Evolutionary conservation across 2,113 vertebrate genomes (phyloP), one percentile per base, ranked within the genome.

Genomic region (Edolisoma coerulescens): DNA sequence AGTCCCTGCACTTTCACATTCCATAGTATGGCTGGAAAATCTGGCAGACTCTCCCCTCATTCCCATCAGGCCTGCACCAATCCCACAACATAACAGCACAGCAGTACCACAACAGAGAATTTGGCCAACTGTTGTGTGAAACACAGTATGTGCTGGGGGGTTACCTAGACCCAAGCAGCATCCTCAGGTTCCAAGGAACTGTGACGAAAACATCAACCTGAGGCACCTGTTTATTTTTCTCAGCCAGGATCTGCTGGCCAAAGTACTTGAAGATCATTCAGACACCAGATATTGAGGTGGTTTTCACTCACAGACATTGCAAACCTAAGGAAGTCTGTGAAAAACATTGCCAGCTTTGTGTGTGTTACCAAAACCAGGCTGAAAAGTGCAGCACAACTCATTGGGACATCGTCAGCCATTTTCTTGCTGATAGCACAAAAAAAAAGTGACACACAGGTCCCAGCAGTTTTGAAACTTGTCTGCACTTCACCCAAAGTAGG

Each of bases 1-100:
- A 77, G 9, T 33, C 37, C 26, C 24, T 14, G 10, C 6, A 15
- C 8, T 67, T 49, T 10, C 11, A 42, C 14, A 33, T 33, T 9
- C 7, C 45, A 13, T 0, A 9, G 11, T 1, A 15, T 4, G 22
- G 50, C 37, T 56, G 45, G 14, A 17, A 37, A 37, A 16, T 0
- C 9, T 20, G 18, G 10, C 49, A 63, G 6, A 5, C 6, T 32
- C 11, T n/a, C 4, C 24, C 8, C 8, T 52, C 33, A 53, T 14
- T 56, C 5, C 17, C 26, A 26, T 11, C 35, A 70, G 35, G 26
- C 27, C n/a, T 56, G 13, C 47, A 73, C 4, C 20, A 69, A 23
- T 18, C 57, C 39, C 39, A 37, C 14, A 26, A 39, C 33, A 3
- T 16, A 33, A 21, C 35, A 67, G 26, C 35, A 65, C 10, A 33